Conservation (phyloP, 2,888 invertebrate genomes). For the Rhorus exstirpatorius region DNA sequence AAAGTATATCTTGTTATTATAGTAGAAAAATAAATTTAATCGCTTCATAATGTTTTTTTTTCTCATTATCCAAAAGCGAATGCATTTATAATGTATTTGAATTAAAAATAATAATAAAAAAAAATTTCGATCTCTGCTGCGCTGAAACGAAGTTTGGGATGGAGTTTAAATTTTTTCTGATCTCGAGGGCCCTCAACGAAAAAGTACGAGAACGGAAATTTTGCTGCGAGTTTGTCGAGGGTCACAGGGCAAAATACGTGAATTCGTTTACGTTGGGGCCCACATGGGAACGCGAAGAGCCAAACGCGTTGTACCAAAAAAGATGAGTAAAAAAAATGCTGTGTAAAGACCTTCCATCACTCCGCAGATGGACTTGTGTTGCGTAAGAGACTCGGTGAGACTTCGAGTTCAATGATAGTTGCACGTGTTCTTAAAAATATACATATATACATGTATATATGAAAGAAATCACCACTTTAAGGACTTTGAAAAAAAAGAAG, state of each 20-base stretch:
- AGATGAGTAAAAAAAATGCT: slow-evolving; percentile 11
- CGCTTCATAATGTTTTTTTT: no score
- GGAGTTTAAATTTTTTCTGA: slow-evolving; percentile 7
- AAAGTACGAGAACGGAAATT: slow-evolving; percentile 24
- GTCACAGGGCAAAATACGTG: slow-evolving; percentile 26
- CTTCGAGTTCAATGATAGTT: slow-evolving; percentile 28
- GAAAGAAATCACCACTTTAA: not conserved
- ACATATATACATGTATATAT: no score
- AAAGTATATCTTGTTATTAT: no score
- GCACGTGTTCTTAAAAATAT: slow-evolving; percentile 44
- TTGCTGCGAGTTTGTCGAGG: slow-evolving; percentile 40
- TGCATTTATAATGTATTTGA: no score
- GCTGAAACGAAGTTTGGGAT: not conserved
- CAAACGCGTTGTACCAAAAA: slow-evolving; percentile 19
- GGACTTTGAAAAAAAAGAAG: slow-evolving; percentile 1
- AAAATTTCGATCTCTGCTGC: not conserved
- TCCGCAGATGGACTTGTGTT: slow-evolving; percentile 46
- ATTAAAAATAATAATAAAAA: not conserved
- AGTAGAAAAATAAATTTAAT: no score
- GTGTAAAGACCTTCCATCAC: slow-evolving; percentile 50
- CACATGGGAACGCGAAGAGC: slow-evolving; percentile 42
- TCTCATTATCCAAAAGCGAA: not conserved
- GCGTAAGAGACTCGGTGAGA: slow-evolving; percentile 60
- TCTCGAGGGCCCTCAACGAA: slow-evolving; percentile 16
- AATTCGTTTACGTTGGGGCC: slow-evolving; percentile 31